Base-by-base conservation (phyloP, 2,113 vertebrate genomes). In the Pteruthius melanotis region DNA sequence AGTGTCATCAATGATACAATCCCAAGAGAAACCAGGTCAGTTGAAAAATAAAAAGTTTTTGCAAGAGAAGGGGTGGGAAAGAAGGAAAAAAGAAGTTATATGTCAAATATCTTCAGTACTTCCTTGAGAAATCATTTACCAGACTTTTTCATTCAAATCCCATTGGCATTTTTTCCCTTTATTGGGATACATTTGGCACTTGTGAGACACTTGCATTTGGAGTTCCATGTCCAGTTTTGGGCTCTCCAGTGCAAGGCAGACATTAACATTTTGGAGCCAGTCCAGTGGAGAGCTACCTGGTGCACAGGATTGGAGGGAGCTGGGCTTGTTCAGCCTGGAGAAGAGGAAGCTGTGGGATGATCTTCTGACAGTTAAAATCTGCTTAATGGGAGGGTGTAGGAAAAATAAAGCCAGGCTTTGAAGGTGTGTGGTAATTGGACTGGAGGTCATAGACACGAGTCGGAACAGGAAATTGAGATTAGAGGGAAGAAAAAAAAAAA, bases 11-110 rank as follows among this genome's bases (percentile, higher is more conserved):
- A 98, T 99, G 99, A 98, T 99, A 94, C 99, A 99, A 80, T 99
- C 99, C 52, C 99, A 99, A 97, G 98, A 99, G 85, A 99, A 99
- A 98, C 98, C 99, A 98, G 99, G 99, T 99, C 95, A 98, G 99
- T 99, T 59, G 82, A 94, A 90, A 95, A 93, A 31, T 4, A 27
- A 59, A 77, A 50, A 27, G 6, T 2, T 59, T 63, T 74, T 65
- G 21, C 11, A 54, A 31, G 9, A 9, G 1, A 6, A 2, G 15
- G 13, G 4, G 11, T 4, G 5, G 33, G 13, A 13, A 13, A 31
- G 11, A 60, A 39, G 16, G 3, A 22, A 52, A 39, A 54, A 65
- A 47, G 5, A 59, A 57, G 3, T 78, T 68, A 26, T 1, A 2
- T 56, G 2, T 9, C 45, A 31, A 6, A 10, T 80, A 33, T 4